phyloP scores from a whole-genome alignment of 2,797 vertebrate species.

The Poeciliopsis presidionis region DNA sequence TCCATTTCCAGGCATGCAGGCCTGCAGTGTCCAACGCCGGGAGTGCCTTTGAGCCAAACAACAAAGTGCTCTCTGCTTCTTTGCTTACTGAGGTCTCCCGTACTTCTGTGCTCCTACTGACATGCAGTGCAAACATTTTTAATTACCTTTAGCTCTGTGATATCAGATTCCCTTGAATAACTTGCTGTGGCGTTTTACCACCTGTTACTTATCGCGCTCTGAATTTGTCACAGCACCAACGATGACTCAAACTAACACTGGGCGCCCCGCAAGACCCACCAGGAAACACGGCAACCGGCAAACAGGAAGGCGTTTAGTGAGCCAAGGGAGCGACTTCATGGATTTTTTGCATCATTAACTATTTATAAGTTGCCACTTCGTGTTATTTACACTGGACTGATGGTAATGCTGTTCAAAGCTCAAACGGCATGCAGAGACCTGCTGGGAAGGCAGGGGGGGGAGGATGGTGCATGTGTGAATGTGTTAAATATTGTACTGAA shows the following conservation, averaged over 20 bases:
- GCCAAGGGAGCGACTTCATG: slow-evolving; percentile 75
- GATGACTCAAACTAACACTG: slow-evolving; percentile 76
- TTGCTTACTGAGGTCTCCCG: slow-evolving; percentile 44
- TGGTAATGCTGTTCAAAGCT: slow-evolving; percentile 85
- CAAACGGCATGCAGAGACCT: slow-evolving; percentile 77
- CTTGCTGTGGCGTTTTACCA: slow-evolving; percentile 74
- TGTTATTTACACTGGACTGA: slow-evolving; percentile 92
- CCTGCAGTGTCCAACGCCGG: slow-evolving; percentile 56
- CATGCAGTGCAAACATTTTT: slow-evolving; percentile 62
- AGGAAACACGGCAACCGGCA: slow-evolving; percentile 62
- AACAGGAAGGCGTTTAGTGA: slow-evolving; percentile 45
- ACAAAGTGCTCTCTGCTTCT: slow-evolving; percentile 46
- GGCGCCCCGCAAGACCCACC: slow-evolving; percentile 66
- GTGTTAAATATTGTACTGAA: slow-evolving; percentile 85
- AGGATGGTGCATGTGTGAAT: slow-evolving; percentile 76
- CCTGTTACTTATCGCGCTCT: slow-evolving; percentile 81
- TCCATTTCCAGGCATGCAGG: slow-evolving; percentile 47
- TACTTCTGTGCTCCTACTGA: slow-evolving; percentile 57
- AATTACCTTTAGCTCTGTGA: slow-evolving; percentile 64
- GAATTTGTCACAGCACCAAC: slow-evolving; percentile 69
- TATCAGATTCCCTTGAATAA: slow-evolving; percentile 62
- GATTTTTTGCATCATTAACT: slow-evolving; percentile 89
- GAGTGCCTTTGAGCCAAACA: slow-evolving; percentile 57
- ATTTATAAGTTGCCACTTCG: slow-evolving; percentile 94
- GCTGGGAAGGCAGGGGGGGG: slow-evolving; percentile 61